Base-by-base conservation (phyloP, 1,140 invertebrate genomes). In the Anoplophora glabripennis region DNA sequence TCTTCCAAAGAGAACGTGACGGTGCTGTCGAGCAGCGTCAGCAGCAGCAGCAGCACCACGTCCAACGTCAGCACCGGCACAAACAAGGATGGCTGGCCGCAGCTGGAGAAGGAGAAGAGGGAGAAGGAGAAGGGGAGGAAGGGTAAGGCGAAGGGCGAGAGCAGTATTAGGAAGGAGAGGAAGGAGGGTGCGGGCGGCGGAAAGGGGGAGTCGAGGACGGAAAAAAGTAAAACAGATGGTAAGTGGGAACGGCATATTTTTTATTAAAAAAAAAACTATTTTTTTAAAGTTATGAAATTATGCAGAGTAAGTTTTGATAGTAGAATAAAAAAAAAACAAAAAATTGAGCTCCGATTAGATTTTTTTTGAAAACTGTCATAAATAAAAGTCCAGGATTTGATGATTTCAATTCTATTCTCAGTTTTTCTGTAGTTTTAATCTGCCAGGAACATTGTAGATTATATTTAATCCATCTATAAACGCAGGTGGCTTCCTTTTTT, bases 31-130 rank as follows among this genome's bases (percentile, higher is more conserved):
- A 48, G 46, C 28, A 54, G 52, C n/a, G 38, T 40, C 63, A 65
- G 55, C 36, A 72, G 35, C 51, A 64, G 37, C 41, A 61, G 35
- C 46, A 66, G 45, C 40, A 62, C n/a, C 46, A 51, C 45, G 49
- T 56, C 38, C 44, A 37, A 18, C 48, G 40, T 9, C 15, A 35
- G 45, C 38, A 54, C 47, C 10, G 63, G 65, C 1, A 69, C 61
- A 15, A 66, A 60, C 45, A 70, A 69, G 37, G 69, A 68, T 15
- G 63, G 42, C 47, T 74, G 72, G 72, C 72, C 72, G 9, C 72
- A 74, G 14, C 60, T 72, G 51, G 49, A 63, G 12, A 69, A 66
- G n/a, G 60, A 63, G 9, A 65, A 69, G 34, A 64, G 63, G 40
- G 65, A 67, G 36, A 65, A 65, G 38, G 64, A 68, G 15, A 67